Conservation (phyloP, 2,797 vertebrate genomes). For the Peromyscus melanophrys region DNA sequence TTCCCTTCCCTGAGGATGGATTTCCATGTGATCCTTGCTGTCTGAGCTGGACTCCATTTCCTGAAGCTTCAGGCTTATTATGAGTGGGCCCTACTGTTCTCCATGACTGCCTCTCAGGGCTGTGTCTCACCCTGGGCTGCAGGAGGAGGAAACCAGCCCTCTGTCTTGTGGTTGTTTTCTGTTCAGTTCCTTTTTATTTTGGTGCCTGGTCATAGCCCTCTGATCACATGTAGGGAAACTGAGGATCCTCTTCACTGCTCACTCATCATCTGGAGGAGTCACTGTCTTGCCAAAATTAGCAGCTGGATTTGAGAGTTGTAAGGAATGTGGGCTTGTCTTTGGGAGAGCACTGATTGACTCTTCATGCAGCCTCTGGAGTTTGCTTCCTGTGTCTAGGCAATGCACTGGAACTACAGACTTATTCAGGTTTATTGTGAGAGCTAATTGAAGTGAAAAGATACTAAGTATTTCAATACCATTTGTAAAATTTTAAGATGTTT, state of each 20-base stretch:
- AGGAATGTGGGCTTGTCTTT: background rate
- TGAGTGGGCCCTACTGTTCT: background rate
- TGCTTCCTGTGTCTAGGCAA: background rate
- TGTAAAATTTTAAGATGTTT: constrained; percentile 18
- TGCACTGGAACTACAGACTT: background rate
- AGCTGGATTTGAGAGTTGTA: background rate
- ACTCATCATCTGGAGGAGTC: background rate
- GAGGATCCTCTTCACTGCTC: background rate
- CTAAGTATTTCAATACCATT: background rate
- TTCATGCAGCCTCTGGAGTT: too few relatives aligned
- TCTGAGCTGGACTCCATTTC: background rate
- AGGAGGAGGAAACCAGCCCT: background rate
- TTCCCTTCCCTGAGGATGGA: background rate
- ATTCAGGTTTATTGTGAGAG: constrained; percentile 26
- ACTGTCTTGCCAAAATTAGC: background rate
- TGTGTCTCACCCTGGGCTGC: background rate
- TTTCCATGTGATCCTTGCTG: background rate
- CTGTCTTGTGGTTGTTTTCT: background rate
- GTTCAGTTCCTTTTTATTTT: background rate
- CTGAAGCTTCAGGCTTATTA: background rate
- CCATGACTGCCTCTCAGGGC: too few relatives aligned
- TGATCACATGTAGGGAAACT: background rate
- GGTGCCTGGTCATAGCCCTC: background rate
- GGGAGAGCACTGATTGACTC: background rate
- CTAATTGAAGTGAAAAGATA: background rate